Evolutionary conservation across 1,140 invertebrate species (phyloP).

Genomic region (Cydia pomonella): DNA sequence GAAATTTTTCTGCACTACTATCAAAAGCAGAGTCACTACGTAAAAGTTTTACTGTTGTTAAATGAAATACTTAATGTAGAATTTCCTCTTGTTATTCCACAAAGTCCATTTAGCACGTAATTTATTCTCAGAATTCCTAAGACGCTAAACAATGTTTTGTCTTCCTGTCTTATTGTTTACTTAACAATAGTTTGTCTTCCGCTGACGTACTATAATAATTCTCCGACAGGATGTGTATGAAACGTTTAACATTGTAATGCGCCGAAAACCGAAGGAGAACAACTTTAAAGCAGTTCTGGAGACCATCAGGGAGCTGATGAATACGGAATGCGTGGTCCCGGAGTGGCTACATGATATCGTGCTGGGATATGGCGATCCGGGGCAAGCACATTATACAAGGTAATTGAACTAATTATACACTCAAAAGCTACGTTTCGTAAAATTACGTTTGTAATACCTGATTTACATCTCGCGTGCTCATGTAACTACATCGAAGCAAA

Average conservation of each 20-base stretch:
- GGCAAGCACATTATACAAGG: conserved; percentile 96
- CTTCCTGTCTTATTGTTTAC: conserved; percentile 6
- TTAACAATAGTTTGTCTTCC: background rate
- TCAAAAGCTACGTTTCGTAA: too few species aligned
- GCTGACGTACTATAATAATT: background rate
- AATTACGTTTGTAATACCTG: too few species aligned
- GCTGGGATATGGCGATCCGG: conserved; percentile 98
- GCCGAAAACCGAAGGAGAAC: conserved; percentile 99
- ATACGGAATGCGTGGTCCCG: conserved; percentile 99
- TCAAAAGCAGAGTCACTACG: too few species aligned
- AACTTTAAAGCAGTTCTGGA: conserved; percentile 99
- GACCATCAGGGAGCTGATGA: conserved; percentile 99
- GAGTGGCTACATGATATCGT: conserved; percentile 99
- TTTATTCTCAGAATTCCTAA: background rate
- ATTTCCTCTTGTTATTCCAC: too few species aligned
- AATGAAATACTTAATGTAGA: too few species aligned
- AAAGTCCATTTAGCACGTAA: background rate
- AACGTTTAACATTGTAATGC: conserved; percentile 98
- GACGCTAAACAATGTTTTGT: background rate
- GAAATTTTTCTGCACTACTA: too few species aligned
- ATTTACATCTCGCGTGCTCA: too few species aligned
- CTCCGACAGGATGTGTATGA: conserved; percentile 92
- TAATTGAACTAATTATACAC: conserved; percentile 58
- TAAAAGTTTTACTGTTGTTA: too few species aligned
- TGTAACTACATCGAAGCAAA: too few species aligned